phyloP scores from a whole-genome alignment of 2,797 vertebrate genomes.

The Siniperca undulata region DNA sequence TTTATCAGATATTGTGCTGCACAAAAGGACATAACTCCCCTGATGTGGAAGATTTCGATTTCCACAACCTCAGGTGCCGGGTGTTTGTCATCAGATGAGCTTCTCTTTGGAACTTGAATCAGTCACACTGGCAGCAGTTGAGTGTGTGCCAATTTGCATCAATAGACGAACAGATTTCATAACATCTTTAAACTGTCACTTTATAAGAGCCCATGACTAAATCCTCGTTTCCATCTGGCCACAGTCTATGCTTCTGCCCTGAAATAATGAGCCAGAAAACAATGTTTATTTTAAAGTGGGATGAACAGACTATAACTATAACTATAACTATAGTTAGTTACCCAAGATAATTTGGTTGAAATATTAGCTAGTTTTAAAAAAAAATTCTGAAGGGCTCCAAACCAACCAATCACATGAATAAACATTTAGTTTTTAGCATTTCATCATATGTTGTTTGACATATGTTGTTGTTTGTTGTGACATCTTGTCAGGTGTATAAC shows the following conservation, averaged over 20 bases:
- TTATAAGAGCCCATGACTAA: conserved; percentile 8
- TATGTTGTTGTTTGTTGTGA: too few species aligned
- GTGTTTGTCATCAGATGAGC: conserved; percentile 4
- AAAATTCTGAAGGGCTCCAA: not conserved
- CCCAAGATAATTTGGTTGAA: not conserved
- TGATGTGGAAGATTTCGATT: conserved; percentile 10
- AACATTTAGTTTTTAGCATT: not conserved
- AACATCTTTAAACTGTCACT: conserved; percentile 5
- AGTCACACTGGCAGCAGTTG: conserved; percentile 5
- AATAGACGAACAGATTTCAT: not conserved
- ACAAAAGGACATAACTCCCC: not conserved
- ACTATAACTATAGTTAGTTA: not conserved
- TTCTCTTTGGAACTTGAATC: not conserved
- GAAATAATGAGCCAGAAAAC: not conserved
- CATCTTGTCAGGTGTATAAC: not conserved
- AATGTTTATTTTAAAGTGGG: not conserved
- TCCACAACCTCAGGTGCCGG: not conserved
- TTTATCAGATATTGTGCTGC: not conserved
- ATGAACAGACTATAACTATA: not conserved
- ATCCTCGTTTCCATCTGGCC: not conserved
- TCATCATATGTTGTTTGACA: not conserved
- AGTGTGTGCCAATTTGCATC: conserved; percentile 6
- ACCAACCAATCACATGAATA: not conserved
- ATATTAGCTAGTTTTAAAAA: not conserved
- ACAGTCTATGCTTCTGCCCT: not conserved